Evolutionary conservation across 1,140 invertebrate species (phyloP).

Genomic region (Brachionus angularis): DNA sequence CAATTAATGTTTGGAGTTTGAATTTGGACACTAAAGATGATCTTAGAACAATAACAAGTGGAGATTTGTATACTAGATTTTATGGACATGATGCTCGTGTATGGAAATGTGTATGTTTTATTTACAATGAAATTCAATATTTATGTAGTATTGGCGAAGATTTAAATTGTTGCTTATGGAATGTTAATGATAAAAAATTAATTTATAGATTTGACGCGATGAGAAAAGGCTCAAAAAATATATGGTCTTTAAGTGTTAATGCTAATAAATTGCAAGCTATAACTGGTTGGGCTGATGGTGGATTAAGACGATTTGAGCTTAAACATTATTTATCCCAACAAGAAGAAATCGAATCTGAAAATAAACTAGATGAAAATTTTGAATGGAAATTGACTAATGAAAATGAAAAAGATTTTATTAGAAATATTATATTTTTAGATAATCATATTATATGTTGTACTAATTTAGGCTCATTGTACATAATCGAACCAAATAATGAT

Average conservation of each 20-base stretch:
- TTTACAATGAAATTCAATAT: background rate
- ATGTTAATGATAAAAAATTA: conserved; percentile 3
- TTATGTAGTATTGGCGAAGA: conserved; percentile 42
- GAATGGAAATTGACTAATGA: conserved; percentile 10
- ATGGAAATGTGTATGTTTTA: conserved; percentile 20
- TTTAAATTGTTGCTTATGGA: conserved; percentile 38
- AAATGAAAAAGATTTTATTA: conserved; percentile 41
- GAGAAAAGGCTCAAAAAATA: conserved; percentile 43
- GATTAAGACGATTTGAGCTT: conserved; percentile 21
- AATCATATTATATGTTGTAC: conserved; percentile 30
- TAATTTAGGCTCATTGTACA: conserved; percentile 25
- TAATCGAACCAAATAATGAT: conserved; percentile 2
- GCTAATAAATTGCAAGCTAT: conserved; percentile 5
- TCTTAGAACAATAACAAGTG: no score
- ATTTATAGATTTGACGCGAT: conserved; percentile 31
- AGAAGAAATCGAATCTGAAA: background rate
- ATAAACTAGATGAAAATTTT: background rate
- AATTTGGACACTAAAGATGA: background rate
- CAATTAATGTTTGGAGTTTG: conserved; percentile 39
- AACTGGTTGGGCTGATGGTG: conserved; percentile 40
- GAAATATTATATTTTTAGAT: conserved; percentile 5
- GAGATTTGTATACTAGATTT: background rate
- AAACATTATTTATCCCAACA: conserved; percentile 4
- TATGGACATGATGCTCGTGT: conserved; percentile 41
- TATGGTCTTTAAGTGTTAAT: conserved; percentile 25